phyloP scores from a whole-genome alignment of 2,113 vertebrate genomes.

The Gymnogyps californianus region DNA sequence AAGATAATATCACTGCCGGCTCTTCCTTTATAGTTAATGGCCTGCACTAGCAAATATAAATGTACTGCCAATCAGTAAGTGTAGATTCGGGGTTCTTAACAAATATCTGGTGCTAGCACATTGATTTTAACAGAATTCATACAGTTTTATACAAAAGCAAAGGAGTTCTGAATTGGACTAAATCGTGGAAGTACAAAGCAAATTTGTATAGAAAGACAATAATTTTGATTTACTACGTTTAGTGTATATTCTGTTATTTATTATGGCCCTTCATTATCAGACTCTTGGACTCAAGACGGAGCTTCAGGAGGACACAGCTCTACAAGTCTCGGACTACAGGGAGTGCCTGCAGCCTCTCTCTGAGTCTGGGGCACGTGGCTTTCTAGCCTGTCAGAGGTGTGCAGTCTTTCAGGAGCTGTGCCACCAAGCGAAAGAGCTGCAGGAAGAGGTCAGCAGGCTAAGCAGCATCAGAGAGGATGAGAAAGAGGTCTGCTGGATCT shows the following conservation, averaged over 20 bases:
- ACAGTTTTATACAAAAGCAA: neutral
- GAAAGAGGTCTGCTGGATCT: neutral
- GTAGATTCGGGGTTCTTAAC: neutral
- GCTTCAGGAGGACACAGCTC: neutral
- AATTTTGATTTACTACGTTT: neutral
- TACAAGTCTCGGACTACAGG: neutral
- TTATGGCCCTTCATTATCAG: neutral
- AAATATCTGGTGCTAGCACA: neutral
- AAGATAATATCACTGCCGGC: neutral
- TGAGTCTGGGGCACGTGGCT: neutral
- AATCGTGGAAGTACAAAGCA: neutral
- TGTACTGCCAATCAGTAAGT: no score
- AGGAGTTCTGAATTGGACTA: neutral
- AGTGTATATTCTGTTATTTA: neutral
- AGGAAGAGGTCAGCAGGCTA: neutral
- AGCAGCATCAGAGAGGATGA: neutral
- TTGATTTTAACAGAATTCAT: neutral
- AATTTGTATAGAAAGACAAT: neutral
- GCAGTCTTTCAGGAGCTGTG: neutral
- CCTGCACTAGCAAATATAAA: neutral
- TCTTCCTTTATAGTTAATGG: neutral
- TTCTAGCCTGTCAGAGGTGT: neutral
- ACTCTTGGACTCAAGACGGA: neutral
- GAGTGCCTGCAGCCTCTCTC: neutral
- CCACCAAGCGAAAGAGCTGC: neutral